Base-by-base conservation (phyloP, 2,888 invertebrate species). In the Petrophora chlorosata region DNA sequence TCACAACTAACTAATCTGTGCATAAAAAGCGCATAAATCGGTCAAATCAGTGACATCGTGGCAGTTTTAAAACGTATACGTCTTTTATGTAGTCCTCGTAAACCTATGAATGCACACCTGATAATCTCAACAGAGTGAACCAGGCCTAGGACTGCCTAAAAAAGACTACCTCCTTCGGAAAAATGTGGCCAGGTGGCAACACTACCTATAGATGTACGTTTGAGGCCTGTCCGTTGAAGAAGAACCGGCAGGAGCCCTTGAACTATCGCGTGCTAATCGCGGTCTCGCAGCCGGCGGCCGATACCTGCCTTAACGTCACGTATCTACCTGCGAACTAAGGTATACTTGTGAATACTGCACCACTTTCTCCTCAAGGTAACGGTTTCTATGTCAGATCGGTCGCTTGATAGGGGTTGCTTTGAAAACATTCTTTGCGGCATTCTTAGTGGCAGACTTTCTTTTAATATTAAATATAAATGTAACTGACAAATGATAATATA, bases 241-340 rank as follows among this genome's bases (percentile, higher is more conserved):
- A 44, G 56, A 61, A 53, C 55, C 45, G 56, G 39, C 38, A 45
- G 47, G 50, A 71, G 80, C 65, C 85, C 85, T 84, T 85, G 85
- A 85, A 80, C 84, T 79, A 80, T 83, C 70, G 82, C 85, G 84
- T 85, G 86, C 65, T 74, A 73, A 74, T 75, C 70, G 73, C 60
- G 57, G 53, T 15, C 39, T 29, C 32, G 58, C 61, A 22, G 42
- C 63, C 59, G 59, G 63, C 61, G 56, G 47, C 51, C 47, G 39
- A 47, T 53, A 45, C 45, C 48, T 29, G 33, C 25, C 42, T 23
- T 28, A 46, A 23, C 54, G 46, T 44, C 39, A 39, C 41, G 29
- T 47, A 34, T 48, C 49, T 49, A 50, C 47, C 17, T 15, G 29
- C 19, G 9, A 30, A 16, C 26, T 17, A 16, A 49, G 44, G 36